Evolutionary conservation across 2,113 vertebrate species (phyloP).

Genomic region (Pseudorhombus dupliciocellatus): DNA sequence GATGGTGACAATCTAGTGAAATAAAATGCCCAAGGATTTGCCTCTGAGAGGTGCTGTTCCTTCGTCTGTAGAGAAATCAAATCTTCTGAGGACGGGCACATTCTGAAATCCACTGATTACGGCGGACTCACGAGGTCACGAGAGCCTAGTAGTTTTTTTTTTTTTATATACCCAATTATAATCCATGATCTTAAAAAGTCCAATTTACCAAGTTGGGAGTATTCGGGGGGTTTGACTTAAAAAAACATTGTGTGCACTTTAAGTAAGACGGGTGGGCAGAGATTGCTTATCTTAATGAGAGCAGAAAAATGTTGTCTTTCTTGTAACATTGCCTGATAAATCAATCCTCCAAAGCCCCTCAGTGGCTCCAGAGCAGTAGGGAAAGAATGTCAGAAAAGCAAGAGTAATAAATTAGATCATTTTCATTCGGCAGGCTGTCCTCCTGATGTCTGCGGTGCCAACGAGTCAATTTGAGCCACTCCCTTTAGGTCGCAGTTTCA

Average conservation of each 20-base stretch:
- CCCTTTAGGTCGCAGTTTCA: slow-evolving; percentile 50
- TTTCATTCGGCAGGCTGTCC: slow-evolving; percentile 48
- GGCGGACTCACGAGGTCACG: slow-evolving; percentile 35
- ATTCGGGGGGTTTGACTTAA: neutral
- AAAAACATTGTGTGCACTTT: slow-evolving; percentile 29
- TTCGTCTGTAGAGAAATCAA: slow-evolving; percentile 12
- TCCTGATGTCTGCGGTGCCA: slow-evolving; percentile 44
- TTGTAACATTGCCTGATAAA: slow-evolving; percentile 37
- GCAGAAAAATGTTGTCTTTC: slow-evolving; percentile 39
- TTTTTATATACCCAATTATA: no score
- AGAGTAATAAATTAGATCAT: slow-evolving; percentile 56
- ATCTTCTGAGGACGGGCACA: slow-evolving; percentile 25
- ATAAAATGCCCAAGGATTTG: no score
- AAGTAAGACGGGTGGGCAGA: slow-evolving; percentile 20
- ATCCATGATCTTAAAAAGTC: neutral
- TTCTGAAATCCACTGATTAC: slow-evolving; percentile 41
- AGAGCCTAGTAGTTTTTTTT: slow-evolving; percentile 8
- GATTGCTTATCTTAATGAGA: slow-evolving; percentile 54
- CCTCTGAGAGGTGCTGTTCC: neutral
- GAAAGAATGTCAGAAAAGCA: slow-evolving; percentile 29
- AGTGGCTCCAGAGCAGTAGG: slow-evolving; percentile 15
- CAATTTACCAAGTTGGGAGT: neutral
- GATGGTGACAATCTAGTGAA: neutral
- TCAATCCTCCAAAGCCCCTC: slow-evolving; percentile 40
- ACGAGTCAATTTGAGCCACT: slow-evolving; percentile 59